Percentiles rank a stretch among this genome's conserved stretches.
These are phyloP conservation scores for Dendrolimus punctatus DNA, from an alignment of 1,140 invertebrate species.

Conservation along the genomic window DNA sequence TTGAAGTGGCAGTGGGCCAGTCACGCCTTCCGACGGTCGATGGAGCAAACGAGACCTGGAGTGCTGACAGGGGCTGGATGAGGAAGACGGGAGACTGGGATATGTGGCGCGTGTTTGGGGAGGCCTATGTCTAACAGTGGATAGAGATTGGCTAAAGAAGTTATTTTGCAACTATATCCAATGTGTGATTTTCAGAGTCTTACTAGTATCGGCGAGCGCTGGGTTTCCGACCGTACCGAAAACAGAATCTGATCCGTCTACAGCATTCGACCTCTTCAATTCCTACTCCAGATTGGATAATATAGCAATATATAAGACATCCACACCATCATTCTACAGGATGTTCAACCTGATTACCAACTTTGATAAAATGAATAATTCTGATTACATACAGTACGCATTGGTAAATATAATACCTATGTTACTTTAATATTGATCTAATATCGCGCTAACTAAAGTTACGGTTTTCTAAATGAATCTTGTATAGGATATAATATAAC, in stretches of 20 bases:
- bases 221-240: conserved; percentile 34
- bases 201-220: conserved; percentile 32
- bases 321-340: conserved; percentile 45
- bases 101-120: too few relatives aligned
- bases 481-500: too few relatives aligned
- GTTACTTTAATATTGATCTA: too few relatives aligned
- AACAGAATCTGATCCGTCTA: conserved; percentile 13
- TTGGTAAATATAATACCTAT: conserved; percentile 62
- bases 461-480: too few relatives aligned
- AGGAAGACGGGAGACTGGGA: too few relatives aligned
- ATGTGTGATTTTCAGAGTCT: conserved; percentile 64
- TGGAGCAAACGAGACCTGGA: too few relatives aligned
- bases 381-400: conserved; percentile 78
- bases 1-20: too few relatives aligned
- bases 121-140: too few relatives aligned
- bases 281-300: conserved; percentile 37
- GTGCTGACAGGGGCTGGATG: too few relatives aligned
- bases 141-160: too few relatives aligned
- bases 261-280: conserved; percentile 34
- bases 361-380: conserved; percentile 72
- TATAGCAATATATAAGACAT: conserved; percentile 37
- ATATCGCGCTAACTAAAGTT: too few relatives aligned
- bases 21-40: too few relatives aligned
- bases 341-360: conserved; percentile 78
- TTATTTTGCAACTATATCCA: conserved; percentile 75